Conservation (phyloP, 2,113 vertebrate genomes). For the Thamnaconus septentrionalis region DNA sequence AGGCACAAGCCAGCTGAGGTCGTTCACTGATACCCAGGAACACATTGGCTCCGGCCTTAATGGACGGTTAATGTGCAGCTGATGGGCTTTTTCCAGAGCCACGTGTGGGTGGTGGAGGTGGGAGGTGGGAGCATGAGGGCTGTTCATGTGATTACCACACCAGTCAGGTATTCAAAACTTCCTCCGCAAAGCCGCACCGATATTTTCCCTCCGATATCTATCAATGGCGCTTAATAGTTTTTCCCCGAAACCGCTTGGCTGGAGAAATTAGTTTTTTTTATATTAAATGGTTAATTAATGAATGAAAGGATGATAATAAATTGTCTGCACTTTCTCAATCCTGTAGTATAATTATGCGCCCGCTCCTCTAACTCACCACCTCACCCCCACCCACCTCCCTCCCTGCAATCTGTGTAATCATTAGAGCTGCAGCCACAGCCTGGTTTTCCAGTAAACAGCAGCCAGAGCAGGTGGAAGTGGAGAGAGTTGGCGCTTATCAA, state of each 20-base stretch:
- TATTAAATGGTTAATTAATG: neutral
- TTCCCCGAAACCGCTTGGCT: slow-evolving; percentile 31
- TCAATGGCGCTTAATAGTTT: slow-evolving; percentile 62
- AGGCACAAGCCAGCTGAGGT: slow-evolving; percentile 23
- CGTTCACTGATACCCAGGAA: slow-evolving; percentile 30
- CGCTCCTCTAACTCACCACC: no score
- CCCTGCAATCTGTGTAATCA: no score
- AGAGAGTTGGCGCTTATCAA: no score
- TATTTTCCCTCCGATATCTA: slow-evolving; percentile 62
- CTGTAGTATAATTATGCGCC: no score
- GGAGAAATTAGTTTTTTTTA: neutral
- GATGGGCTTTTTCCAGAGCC: slow-evolving; percentile 56
- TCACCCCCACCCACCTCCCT: no score
- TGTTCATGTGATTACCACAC: slow-evolving; percentile 44
- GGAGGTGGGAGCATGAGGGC: slow-evolving; percentile 30
- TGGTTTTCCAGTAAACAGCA: no score
- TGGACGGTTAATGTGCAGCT: slow-evolving; percentile 60
- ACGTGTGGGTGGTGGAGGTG: slow-evolving; percentile 40
- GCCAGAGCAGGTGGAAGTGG: no score
- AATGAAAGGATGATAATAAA: no score
- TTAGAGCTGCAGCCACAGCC: no score
- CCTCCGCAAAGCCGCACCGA: slow-evolving; percentile 30
- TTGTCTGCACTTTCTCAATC: no score
- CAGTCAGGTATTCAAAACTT: slow-evolving; percentile 22
- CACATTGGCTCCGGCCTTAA: slow-evolving; percentile 21